Base-by-base conservation (phyloP, 2,797 vertebrate genomes). In the Acanthurus leucopareius region DNA sequence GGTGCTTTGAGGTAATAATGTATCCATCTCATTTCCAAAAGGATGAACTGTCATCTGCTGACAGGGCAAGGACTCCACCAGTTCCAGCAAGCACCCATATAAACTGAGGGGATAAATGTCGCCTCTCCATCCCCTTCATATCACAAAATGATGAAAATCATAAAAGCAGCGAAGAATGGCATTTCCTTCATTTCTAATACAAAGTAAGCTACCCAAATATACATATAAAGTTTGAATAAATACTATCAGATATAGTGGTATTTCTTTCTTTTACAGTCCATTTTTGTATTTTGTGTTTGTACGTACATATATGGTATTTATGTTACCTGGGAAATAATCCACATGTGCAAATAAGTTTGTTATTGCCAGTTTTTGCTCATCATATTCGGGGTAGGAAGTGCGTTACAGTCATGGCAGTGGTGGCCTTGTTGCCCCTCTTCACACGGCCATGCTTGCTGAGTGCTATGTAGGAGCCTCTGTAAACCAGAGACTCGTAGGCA, bases 311-410 rank as follows among this genome's bases (percentile, higher is more conserved):
- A 66, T 53, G 73, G 81, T 87, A 86, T 89, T 82, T 74, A 75
- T 94, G 93, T 95, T 95, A 96, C 95, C 96, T 95, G 94, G 93
- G 93, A 89, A 89, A 90, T 89, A 94, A 94, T 96, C 94, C 92
- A 91, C 91, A 90, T 97, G 96, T 97, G 97, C 96, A 97, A 97
- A 97, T 95, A 69, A 90, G 91, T 91, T 91, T 90, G 85, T 94
- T 94, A 92, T 94, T 94, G 95, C 93, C 89, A 87, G 91, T 90
- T 85, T 91, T 87, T 90, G 79, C 85, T 90, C 78, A 3, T 98
- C 95, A 98, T 92, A 99, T 96, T 89, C 98, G 95, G 3, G 98
- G 97, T 72, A 99, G 95, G 94, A 99, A 99, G 93, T 99, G 97
- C 56, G 98, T 99, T 66, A 97, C 97, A 62, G 97, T 98, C 97